Evolutionary conservation across 2,797 vertebrate genomes (phyloP).

Genomic region (Leptoclinus maculatus): DNA sequence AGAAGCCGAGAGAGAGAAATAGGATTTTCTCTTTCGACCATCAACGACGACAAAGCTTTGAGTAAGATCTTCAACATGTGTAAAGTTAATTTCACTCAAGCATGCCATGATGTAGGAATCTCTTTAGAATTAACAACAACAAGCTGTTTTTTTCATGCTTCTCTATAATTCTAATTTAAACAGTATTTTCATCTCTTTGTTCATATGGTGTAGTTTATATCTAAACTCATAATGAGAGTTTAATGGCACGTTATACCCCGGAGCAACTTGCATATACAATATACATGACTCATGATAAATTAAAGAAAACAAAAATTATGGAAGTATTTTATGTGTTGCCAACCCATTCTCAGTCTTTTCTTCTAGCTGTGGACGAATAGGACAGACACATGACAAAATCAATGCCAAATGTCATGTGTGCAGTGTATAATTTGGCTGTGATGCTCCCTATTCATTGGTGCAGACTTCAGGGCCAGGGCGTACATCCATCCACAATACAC

Average conservation of each 20-base stretch:
- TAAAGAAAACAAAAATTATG: constrained; percentile 45
- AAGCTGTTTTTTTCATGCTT: constrained; percentile 7
- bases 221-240: constrained; percentile 50
- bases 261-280: constrained; percentile 26
- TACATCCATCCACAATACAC: constrained; percentile 57
- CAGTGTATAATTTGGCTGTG: constrained; percentile 70
- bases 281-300: constrained; percentile 45
- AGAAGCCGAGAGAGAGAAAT: constrained; percentile 11
- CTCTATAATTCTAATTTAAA: constrained; percentile 29
- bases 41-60: constrained; percentile 32
- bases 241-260: constrained; percentile 41
- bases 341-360: constrained; percentile 1
- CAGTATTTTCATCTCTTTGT: constrained; percentile 36
- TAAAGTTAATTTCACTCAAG: constrained; percentile 37
- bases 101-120: constrained; percentile 18
- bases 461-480: constrained; percentile 54
- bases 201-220: constrained; percentile 57
- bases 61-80: constrained; percentile 46
- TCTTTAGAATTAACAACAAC: constrained; percentile 24
- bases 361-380: constrained; percentile 10
- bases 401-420: constrained; percentile 45
- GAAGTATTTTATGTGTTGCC: constrained; percentile 31
- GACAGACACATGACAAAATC: constrained; percentile 36
- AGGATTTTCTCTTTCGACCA: constrained; percentile 16
- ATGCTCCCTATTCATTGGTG: constrained; percentile 54